Evolutionary conservation across 1,140 invertebrate species (phyloP).

Genomic region (Drosophila baimaii): DNA sequence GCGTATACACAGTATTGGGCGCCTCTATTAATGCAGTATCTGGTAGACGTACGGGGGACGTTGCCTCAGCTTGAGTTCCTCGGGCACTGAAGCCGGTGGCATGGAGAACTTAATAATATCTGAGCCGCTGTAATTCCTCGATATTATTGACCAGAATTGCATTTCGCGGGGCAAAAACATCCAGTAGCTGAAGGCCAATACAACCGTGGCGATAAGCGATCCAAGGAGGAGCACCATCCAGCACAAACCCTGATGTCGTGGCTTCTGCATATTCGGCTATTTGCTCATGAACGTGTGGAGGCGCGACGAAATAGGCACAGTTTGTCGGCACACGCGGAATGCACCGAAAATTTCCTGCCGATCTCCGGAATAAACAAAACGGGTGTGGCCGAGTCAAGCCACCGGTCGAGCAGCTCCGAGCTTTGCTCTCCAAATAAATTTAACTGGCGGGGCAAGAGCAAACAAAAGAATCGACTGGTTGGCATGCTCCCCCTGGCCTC

Average conservation of each 20-base stretch:
- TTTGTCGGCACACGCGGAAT: neutral
- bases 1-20: constrained; percentile 12
- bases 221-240: constrained; percentile 53
- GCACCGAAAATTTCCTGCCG: constrained; percentile 12
- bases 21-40: constrained; percentile 51
- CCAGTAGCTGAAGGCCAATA: constrained; percentile 59
- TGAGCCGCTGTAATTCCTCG: constrained; percentile 7
- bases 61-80: constrained; percentile 57
- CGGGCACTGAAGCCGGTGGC: constrained; percentile 46
- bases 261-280: constrained; percentile 41
- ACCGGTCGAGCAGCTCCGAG: constrained; percentile 15
- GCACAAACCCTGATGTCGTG: constrained; percentile 39
- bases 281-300: neutral
- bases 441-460: constrained; percentile 21
- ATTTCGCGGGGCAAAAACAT: constrained; percentile 50
- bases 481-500: constrained; percentile 8
- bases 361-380: constrained; percentile 7
- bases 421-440: constrained; percentile 35
- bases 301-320: constrained; percentile 8
- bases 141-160: constrained; percentile 42
- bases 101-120: constrained; percentile 34
- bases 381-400: constrained; percentile 32
- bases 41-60: constrained; percentile 64
- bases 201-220: constrained; percentile 46
- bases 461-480: constrained; percentile 26